These are phyloP conservation scores for Eumacrocentrus americanus DNA, from an alignment of 2,888 invertebrate species.

Conservation along the genomic window DNA sequence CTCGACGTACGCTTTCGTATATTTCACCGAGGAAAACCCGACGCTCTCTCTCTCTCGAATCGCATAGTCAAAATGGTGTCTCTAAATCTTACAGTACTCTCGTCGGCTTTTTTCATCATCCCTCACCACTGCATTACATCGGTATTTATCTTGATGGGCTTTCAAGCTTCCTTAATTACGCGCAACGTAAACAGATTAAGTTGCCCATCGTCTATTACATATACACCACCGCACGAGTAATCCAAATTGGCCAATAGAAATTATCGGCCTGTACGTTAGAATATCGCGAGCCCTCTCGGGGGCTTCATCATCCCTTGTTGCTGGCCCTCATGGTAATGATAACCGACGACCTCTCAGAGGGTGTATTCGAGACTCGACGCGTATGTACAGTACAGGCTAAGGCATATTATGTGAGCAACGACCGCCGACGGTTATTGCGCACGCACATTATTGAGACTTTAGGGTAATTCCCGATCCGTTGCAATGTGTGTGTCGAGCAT, in stretches of 20 bases:
- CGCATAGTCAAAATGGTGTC: too few species aligned
- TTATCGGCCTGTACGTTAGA: conserved; percentile 22
- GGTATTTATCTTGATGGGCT: too few species aligned
- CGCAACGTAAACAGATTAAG: conserved; percentile 23
- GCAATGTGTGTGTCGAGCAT: not conserved
- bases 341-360: not conserved
- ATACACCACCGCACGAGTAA: conserved; percentile 5
- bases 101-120: too few species aligned
- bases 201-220: conserved; percentile 21
- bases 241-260: conserved; percentile 28
- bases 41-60: too few species aligned
- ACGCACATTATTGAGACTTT: conserved; percentile 21
- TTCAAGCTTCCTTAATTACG: conserved; percentile 13
- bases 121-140: too few species aligned
- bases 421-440: conserved; percentile 7
- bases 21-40: too few species aligned
- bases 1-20: too few species aligned
- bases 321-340: not conserved
- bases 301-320: conserved; percentile 21
- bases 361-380: not conserved
- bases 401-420: conserved; percentile 20
- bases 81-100: too few species aligned
- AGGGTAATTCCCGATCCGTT: not conserved
- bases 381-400: conserved; percentile 16
- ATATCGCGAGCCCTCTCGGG: conserved; percentile 3